These are phyloP conservation scores for Meloidogyne chitwoodi DNA, from an alignment of 1,140 invertebrate species.

Conservation along the genomic window DNA sequence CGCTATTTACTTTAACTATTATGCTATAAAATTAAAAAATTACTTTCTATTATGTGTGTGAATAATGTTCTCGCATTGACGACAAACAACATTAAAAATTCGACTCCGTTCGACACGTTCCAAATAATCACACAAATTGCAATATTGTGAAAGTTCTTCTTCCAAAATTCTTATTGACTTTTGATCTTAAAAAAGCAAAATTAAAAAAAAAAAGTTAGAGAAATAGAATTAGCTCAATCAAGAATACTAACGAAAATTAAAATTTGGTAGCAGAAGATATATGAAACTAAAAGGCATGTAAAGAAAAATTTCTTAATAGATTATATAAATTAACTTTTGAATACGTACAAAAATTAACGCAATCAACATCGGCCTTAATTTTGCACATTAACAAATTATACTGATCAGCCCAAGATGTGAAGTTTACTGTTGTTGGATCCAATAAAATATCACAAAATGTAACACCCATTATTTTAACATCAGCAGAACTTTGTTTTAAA, in stretches of 20 bases:
- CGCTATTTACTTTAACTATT: slow-evolving; percentile 5
- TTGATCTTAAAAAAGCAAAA: slow-evolving; percentile 10
- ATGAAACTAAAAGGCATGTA: no score
- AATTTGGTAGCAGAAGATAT: no score
- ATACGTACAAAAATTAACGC: slow-evolving; percentile 18
- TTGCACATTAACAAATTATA: slow-evolving; percentile 43
- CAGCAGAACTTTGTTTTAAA: neutral
- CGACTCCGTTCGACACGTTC: slow-evolving; percentile 10
- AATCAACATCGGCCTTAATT: slow-evolving; percentile 28
- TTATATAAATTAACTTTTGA: no score
- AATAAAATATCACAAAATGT: slow-evolving; percentile 13
- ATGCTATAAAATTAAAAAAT: neutral
- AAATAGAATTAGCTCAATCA: no score
- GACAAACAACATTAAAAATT: slow-evolving; percentile 20
- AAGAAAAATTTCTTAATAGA: no score
- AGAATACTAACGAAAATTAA: no score
- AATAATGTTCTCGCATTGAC: slow-evolving; percentile 4
- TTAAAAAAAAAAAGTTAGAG: neutral
- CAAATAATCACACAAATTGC: slow-evolving; percentile 23
- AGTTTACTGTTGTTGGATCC: slow-evolving; percentile 3
- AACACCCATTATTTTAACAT: neutral
- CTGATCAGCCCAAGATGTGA: slow-evolving; percentile 25
- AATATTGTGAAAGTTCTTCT: slow-evolving; percentile 24
- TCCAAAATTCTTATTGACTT: slow-evolving; percentile 26
- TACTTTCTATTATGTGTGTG: slow-evolving; percentile 26